Base-by-base conservation (phyloP, 1,140 invertebrate species). In the Proales similis region DNA sequence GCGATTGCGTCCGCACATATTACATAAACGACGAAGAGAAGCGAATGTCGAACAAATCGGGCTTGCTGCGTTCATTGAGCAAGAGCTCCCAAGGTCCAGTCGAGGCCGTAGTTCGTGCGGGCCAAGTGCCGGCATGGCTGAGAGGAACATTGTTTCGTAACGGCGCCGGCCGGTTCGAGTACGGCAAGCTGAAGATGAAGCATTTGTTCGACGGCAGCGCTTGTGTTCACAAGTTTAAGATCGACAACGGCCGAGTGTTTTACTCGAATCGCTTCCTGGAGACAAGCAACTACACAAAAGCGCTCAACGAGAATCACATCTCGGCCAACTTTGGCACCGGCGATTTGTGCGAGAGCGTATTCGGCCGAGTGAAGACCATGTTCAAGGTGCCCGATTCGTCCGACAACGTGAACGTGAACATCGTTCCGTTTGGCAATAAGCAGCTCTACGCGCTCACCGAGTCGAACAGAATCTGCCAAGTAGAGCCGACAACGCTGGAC, bases 191-290 rank as follows among this genome's bases (percentile, higher is more conserved):
- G 67, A 79, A 78, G 20, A 88, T 84, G 66, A 77, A 85, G 42
- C 88, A 91, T 72, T 72, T 89, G 22, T 92, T 91, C 68, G 89
- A 92, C 74, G 85, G 87, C 65, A 83, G 87, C 0, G 86, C 87
- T 2, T 74, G 89, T 36, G 66, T 91, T 20, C 88, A 91, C 69
- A 83, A 84, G 82, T 81, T 88, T 70, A 48, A 39, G 17, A 57
- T 57, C 14, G 32, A 42, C 7, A 42, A 57, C 20, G 51, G 51
- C 12, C 39, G 32, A 57, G 26, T 57, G 27, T 57, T 12, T 7
- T 57, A 57, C 30, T 57, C 51, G 20, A 57, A 57, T 17, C 39
- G 45, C 27, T 57, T 57, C 32, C 14, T 57, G n/a, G 36, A 57
- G 12, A 57, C 51, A 2, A 14, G 30, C 12, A 42, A 36, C 17